A percentile compares a stretch with the other conserved stretches of the same genome.
These are phyloP conservation scores for Leptarthrus brevirostris DNA, from an alignment of 2,888 invertebrate genomes.

Conservation along the genomic window DNA sequence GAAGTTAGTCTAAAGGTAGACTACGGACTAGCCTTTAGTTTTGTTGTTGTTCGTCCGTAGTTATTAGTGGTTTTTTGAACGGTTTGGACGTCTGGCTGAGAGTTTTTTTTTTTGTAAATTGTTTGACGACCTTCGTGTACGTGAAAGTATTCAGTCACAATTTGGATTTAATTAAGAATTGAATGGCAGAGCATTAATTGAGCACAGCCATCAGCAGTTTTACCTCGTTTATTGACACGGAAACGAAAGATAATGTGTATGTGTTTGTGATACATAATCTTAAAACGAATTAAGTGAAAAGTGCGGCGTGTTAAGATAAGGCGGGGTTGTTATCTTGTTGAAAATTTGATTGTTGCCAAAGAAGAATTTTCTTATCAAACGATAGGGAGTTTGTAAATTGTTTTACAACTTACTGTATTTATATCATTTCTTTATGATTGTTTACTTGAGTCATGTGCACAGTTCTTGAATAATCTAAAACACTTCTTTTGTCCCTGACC, in stretches of 20 bases:
- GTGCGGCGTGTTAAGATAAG: not conserved
- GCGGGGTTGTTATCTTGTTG: not conserved
- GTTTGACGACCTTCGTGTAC: not conserved
- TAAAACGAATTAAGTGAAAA: not conserved
- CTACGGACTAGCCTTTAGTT: too few species aligned
- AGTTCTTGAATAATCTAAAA: conserved; percentile 13
- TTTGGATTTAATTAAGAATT: not conserved
- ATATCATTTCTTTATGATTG: not conserved
- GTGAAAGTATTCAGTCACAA: not conserved
- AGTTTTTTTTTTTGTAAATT: too few species aligned
- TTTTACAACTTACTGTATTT: not conserved
- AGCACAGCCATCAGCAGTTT: too few species aligned
- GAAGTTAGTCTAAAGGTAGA: too few species aligned
- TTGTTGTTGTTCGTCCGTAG: too few species aligned
- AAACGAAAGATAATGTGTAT: too few species aligned
- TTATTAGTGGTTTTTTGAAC: not conserved
- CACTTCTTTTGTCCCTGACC: conserved; percentile 1
- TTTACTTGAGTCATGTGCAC: not conserved
- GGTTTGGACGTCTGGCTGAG: not conserved
- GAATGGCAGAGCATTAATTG: not conserved
- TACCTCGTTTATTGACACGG: too few species aligned
- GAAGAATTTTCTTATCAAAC: not conserved
- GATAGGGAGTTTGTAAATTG: not conserved
- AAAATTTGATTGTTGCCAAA: not conserved
- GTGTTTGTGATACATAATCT: not conserved